These are phyloP conservation scores for Spheniscus mendiculus DNA, from an alignment of 2,113 vertebrate species.

Conservation along the genomic window DNA sequence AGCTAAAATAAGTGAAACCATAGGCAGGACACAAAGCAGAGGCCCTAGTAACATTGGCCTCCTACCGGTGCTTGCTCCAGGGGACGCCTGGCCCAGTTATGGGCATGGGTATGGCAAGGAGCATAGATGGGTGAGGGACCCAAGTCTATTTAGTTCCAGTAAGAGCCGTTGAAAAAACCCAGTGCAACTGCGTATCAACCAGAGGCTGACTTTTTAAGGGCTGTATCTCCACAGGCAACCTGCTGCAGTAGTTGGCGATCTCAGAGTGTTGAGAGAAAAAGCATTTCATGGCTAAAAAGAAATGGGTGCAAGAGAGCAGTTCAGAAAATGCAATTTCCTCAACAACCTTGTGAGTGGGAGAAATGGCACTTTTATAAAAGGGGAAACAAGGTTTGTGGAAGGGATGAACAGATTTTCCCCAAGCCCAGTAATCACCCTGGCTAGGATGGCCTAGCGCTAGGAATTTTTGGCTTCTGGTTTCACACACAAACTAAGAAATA, in stretches of 20 bases:
- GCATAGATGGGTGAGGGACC: neutral
- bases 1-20: neutral
- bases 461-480: neutral
- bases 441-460: neutral
- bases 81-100: fast-evolving
- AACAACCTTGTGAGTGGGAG: neutral
- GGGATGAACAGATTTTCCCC: neutral
- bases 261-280: neutral
- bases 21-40: neutral
- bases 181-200: neutral
- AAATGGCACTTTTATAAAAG: neutral
- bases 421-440: neutral
- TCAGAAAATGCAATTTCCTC: neutral
- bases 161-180: neutral
- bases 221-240: neutral
- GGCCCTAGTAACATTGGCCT: neutral
- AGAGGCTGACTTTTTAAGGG: neutral
- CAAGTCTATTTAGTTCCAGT: neutral
- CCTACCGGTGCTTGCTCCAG: neutral
- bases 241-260: neutral
- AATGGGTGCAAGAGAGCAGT: neutral
- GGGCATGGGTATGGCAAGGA: neutral
- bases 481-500: neutral
- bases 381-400: neutral
- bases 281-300: neutral